Base-by-base conservation (phyloP, 2,888 invertebrate genomes). In the Cryptosula pallasiana region DNA sequence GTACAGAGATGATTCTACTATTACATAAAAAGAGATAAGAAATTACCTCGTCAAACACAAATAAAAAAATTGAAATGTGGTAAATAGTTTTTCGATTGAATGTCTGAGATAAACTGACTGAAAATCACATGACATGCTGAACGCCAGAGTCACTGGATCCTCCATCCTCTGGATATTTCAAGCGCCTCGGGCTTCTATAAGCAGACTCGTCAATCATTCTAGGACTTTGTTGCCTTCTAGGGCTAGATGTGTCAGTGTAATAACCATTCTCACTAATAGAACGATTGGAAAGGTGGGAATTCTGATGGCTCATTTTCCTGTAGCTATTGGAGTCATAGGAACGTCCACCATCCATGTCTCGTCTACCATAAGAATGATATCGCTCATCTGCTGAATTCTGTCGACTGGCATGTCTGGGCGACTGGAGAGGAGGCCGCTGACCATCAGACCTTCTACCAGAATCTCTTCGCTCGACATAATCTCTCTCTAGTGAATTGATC, bases 141-240 rank as follows among this genome's bases (percentile, higher is more conserved):
- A 63, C 63, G 32, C 63, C 63, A 27, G 63, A 63, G 63, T 63
- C 63, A n/a, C 63, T 63, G 9, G 63, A 63, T 16, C 20, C 13
- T 2, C 63, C 63, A 63, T 63, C 63, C 16, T 63, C 63, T 2
- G 2, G 63, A 27, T 63, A 63, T 32, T 63, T 63, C 13, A 63
- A 27, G 5, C 63, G 63, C 32, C 63, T 63, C 29, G 63, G 63
- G 13, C 29, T 32, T 63, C 27, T 2, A 34, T 34, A 27, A 27
- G 13, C 25, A 2, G 32, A 5, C 63, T 63, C 63, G 13, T 63
- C 63, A 27, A 1, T n/a, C 2, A 13, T 32, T 34, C 63, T 63
- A 32, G 63, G 63, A 16, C 34, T 27, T 29, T 20, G 32, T n/a
- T 63, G 63, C n/a, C 63, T 63, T n/a, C 63, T 2, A 13, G 32